Evolutionary conservation across 2,113 vertebrate genomes (phyloP).

Genomic region (Gavialis gangeticus): DNA sequence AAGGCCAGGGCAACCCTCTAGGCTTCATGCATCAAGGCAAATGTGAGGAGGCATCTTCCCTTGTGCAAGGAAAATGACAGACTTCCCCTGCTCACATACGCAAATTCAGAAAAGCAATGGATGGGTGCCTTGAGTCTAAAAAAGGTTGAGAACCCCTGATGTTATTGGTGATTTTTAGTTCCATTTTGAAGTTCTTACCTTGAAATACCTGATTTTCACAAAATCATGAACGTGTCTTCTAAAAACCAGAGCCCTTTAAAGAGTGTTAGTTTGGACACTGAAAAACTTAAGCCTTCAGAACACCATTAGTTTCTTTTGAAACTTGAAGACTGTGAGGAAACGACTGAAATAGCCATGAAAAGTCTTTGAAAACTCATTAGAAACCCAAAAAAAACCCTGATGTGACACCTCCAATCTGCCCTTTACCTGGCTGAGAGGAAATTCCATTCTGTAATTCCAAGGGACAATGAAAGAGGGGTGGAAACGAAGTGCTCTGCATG

Average conservation of each 20-base stretch:
- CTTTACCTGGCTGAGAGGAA: background rate
- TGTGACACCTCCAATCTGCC: background rate
- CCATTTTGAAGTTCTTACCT: background rate
- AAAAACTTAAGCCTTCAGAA: background rate
- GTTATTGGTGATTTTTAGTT: background rate
- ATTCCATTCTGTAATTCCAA: background rate
- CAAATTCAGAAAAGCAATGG: no score
- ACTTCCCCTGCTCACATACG: no score
- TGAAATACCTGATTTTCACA: background rate
- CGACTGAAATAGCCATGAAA: background rate
- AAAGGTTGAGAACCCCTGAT: background rate
- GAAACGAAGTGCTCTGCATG: background rate
- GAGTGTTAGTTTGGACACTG: background rate
- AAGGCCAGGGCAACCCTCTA: no score
- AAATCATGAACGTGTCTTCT: background rate
- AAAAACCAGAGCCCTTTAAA: background rate
- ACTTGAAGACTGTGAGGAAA: background rate
- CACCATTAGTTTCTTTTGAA: background rate
- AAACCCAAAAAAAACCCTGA: background rate
- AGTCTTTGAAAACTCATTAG: background rate
- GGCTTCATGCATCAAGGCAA: no score
- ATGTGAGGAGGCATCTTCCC: no score
- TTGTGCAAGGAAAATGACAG: no score
- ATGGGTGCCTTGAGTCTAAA: no score
- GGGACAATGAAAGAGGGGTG: background rate